Base-by-base conservation (phyloP, 2,888 invertebrate genomes). In the Drosophila anomelani region DNA sequence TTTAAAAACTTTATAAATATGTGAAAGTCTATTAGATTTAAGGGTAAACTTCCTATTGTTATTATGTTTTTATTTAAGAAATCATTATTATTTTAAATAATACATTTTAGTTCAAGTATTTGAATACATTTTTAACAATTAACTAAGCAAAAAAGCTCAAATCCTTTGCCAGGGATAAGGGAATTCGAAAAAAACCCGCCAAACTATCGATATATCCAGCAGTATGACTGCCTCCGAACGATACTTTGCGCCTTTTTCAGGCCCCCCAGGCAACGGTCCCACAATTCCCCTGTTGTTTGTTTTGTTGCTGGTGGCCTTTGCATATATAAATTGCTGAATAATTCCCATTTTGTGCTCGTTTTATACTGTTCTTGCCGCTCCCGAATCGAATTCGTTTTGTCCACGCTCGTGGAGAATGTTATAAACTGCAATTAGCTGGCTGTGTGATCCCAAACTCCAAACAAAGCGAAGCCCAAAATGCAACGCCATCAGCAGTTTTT, bases 311-410 rank as follows among this genome's bases (percentile, higher is more conserved):
- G 20, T 17, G 29, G 5, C 15, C 13, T 32, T 76, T 20, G 20
- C 20, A 58, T 4, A 26, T 69, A 84, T 81, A 86, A 78, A 84
- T 84, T 81, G 74, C 79, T 83, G 59, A 51, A 64, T 47, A 39
- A 60, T 73, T 81, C 47, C 23, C 54, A 51, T 38, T n/a, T 17
- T 41, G 29, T 34, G 57, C 47, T 78, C 67, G 64, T 72, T 70
- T 56, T 46, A 15, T 51, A 34, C 53, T 43, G 61, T 47, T 49
- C 53, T 61, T 29, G 20, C 17, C 43, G 26, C 34, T 61, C 51
- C 47, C 29, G 34, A 15, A 23, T 15, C 15, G 10, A 13, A 3
- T 20, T 53, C 8, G 13, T 53, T 34, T 43, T n/a, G 13, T 15
- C 46, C 46, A 70, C 69, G 46, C 26, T 69, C 70, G 69, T 17